phyloP scores from a whole-genome alignment of 2,888 invertebrate genomes.

The Cataglyphis cursor region DNA sequence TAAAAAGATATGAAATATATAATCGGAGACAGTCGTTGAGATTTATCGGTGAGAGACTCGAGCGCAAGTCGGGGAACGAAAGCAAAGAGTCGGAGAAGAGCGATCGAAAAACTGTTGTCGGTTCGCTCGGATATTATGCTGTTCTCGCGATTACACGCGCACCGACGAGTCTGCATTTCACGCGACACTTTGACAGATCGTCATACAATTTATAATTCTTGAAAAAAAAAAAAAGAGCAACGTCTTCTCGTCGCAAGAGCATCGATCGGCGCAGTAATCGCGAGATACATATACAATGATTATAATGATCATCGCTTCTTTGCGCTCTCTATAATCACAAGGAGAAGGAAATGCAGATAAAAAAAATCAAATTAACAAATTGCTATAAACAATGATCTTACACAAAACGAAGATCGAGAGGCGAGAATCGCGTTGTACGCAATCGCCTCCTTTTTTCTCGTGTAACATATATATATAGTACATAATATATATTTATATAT shows the following conservation, averaged over 20 bases:
- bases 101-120: conserved; percentile 1
- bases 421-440: conserved; percentile 23
- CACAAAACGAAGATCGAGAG: conserved; percentile 28
- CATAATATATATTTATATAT: conserved; percentile 59
- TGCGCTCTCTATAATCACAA: conserved; percentile 3
- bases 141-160: background rate
- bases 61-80: background rate
- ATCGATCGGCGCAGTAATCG: background rate
- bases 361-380: conserved; percentile 48
- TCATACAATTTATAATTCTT: background rate
- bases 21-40: background rate
- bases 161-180: conserved; percentile 9
- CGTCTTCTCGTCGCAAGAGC: background rate
- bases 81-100: background rate
- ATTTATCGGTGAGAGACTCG: background rate
- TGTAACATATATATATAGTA: conserved; percentile 53
- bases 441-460: conserved; percentile 18
- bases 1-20: background rate
- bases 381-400: conserved; percentile 40
- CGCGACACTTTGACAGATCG: background rate
- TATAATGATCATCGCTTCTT: conserved; percentile 11
- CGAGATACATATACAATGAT: conserved; percentile 1
- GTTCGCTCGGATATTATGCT: background rate
- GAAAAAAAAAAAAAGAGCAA: background rate
- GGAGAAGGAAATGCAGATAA: background rate